Evolutionary conservation across 1,140 invertebrate genomes (phyloP), one percentile per base, ranked within the genome.

Genomic region (Drosophila cardini): DNA sequence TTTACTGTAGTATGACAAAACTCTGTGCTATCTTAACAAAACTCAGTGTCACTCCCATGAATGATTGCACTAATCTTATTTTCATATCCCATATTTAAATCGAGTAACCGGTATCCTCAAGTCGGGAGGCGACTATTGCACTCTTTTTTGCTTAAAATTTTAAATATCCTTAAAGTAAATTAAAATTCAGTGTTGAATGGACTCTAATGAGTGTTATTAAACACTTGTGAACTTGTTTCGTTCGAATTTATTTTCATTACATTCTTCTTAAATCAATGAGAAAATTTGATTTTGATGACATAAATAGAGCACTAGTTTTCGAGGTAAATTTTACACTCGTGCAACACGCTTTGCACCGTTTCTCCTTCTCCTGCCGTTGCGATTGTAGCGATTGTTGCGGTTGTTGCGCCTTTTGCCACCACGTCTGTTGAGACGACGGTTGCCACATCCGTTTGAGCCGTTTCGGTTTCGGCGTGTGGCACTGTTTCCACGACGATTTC

Each of bases 341-440:
- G 16, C n/a, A 13, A 32, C 43, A 8, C 43, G 57, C 34, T 70
- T 62, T 10, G 21, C 3, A 10, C 42, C 43, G 8, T 5, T 43
- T 21, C 42, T 15, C 1, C 34, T 45, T 34, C 30, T 40, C 34
- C 5, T 75, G 64, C 55, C 26, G 9, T 55, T 69, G 45, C 50
- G 60, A 38, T 42, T 52, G 18, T 50, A 72, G 36, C 63, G 53
- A 8, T 67, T 63, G 13, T 42, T 62, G 0, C 63, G 18, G 34
- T 52, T 52, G 9, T 73, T 65, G 1, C 72, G 72, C 11, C 36
- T 58, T 42, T 72, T 73, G 15, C 60, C 8, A 8, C 75, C 67
- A 32, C 68, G 46, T 46, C 68, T 76, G 26, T 40, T 48, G 9
- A 43, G 58, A 13, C 57, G 67, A 9, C 13, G 56, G 2, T 50